Percentiles rank a stretch among this genome's conserved stretches.
Evolutionary conservation across 2,888 invertebrate species (phyloP).

Genomic region (Coenonympha arcania): DNA sequence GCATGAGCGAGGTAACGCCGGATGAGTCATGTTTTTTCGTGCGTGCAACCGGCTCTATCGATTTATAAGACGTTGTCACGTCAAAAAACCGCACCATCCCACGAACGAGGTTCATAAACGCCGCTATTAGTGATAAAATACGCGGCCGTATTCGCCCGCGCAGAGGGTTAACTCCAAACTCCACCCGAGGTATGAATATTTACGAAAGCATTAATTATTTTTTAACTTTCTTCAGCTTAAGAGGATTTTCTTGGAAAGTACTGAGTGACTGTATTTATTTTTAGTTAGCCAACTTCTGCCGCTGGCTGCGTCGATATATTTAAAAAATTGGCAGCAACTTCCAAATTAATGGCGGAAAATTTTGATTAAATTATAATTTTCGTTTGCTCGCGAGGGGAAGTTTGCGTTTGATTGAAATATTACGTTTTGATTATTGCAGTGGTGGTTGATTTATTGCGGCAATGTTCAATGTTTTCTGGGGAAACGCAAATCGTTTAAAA

Average conservation of each 20-base stretch:
- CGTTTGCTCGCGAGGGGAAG: background rate
- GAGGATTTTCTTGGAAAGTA: conserved; percentile 62
- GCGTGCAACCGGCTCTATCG: no score
- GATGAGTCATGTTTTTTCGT: no score
- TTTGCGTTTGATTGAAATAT: conserved; percentile 12
- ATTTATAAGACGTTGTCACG: no score
- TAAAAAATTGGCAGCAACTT: conserved; percentile 23
- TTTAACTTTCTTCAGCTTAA: conserved; percentile 71
- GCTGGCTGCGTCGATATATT: conserved; percentile 30
- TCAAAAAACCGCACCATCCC: background rate
- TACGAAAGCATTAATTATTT: conserved; percentile 76
- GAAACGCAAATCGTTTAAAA: no score
- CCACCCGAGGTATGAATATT: conserved; percentile 73
- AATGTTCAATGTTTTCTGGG: no score
- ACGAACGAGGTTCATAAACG: background rate
- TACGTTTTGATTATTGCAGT: conserved; percentile 6
- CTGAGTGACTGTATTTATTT: conserved; percentile 52
- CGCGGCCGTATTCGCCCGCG: conserved; percentile 30
- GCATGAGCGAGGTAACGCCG: no score
- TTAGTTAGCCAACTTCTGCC: conserved; percentile 37
- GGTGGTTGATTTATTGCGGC: conserved; percentile 3
- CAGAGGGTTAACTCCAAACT: conserved; percentile 67
- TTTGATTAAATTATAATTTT: conserved; percentile 20
- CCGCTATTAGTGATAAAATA: conserved; percentile 18
- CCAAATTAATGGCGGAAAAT: conserved; percentile 21